Evolutionary conservation across 2,888 invertebrate genomes (phyloP), one percentile per base, ranked within the genome.

Genomic region (Cryptophagus acutangulus): DNA sequence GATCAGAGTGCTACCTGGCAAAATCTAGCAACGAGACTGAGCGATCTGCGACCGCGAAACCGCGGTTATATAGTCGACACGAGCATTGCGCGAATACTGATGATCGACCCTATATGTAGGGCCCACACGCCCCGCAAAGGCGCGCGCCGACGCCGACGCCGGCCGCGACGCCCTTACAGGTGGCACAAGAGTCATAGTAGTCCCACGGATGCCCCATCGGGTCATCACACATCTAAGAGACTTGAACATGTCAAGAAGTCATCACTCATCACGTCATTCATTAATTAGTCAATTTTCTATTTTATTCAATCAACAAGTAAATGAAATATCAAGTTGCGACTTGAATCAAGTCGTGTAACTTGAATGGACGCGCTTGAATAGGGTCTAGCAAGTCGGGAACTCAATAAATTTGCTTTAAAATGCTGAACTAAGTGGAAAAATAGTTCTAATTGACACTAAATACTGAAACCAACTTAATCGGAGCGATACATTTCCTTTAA

Each of bases 21-120:
- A 30, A 51, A 46, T 53, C 54, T 46, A 44, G 43, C 41, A 51
- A 46, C 53, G 54, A 49, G 55, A 66, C 65, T 65, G 61, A 59
- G 57, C 59, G 63, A 55, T 54, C 52, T 50, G 54, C 53, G 55
- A 54, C 51, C 60, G 59, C 58, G 52, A 52, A 48, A 52, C 48
- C 56, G 51, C 59, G 55, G 62, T 66, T 66, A 66, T 67, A 68
- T 67, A 65, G 55, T 55, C 63, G 52, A 52, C 51, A 54, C 62
- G 58, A 63, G 56, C 65, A 65, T 65, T 63, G 66, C 67, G 66
- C 68, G 65, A 59, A 60, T 59, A 66, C 65, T 65, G 65, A 52
- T 44, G 64, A 68, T 66, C 67, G 66, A 66, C 65, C 65, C 63
- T 63, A 56, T 40, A 39, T 46, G 40, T 39, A 46, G 40, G 47